Evolutionary conservation across 1,140 invertebrate species (phyloP).

Genomic region (Carposina sasakii): DNA sequence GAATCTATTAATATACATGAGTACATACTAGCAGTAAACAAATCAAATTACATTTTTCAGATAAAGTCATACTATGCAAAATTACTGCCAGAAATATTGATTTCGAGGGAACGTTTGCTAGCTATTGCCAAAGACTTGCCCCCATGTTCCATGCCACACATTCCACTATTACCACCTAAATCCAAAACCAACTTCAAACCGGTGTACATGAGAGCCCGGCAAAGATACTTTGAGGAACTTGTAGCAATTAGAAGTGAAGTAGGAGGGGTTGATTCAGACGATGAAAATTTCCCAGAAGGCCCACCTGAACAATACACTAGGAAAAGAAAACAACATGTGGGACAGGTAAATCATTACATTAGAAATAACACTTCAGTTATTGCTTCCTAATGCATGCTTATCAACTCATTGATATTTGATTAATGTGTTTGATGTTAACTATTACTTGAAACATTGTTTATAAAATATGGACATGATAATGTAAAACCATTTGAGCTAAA

Average conservation of each 20-base stretch:
- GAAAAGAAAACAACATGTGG: conserved; percentile 41
- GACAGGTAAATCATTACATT: conserved; percentile 31
- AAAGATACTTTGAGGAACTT: conserved; percentile 73
- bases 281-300: conserved; percentile 81
- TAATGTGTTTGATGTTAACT: background rate
- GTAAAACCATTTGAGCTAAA: background rate
- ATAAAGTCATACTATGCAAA: conserved; percentile 64
- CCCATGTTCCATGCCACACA: conserved; percentile 44
- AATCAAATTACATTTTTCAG: conserved; percentile 26
- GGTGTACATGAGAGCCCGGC: conserved; percentile 50
- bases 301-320: conserved; percentile 47
- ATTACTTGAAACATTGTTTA: background rate
- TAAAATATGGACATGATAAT: no score
- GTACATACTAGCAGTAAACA: background rate
- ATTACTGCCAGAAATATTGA: conserved; percentile 56
- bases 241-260: conserved; percentile 73
- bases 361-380: no score
- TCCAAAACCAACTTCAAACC: conserved; percentile 53
- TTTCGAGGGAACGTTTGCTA: conserved; percentile 55
- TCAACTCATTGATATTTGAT: background rate
- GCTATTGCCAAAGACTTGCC: conserved; percentile 49
- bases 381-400: background rate
- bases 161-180: conserved; percentile 48
- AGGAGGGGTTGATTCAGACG: conserved; percentile 79
- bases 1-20: background rate